phyloP scores from a whole-genome alignment of 2,888 invertebrate species.

The Tromatobia lineatoria region DNA sequence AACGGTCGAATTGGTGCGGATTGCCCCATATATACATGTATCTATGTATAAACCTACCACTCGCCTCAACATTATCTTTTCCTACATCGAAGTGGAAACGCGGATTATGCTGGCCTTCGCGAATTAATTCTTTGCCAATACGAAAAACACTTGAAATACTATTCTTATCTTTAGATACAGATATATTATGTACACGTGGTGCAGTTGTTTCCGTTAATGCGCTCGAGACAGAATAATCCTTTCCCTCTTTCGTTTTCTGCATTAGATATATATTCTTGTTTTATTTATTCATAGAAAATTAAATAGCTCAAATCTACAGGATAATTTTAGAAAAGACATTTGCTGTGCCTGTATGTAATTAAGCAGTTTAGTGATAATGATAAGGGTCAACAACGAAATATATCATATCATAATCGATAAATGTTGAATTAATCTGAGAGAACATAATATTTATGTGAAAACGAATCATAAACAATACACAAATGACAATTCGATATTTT shows the following conservation, averaged over 20 bases:
- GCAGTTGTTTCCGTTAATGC: slow-evolving; percentile 49
- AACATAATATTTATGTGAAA: no score
- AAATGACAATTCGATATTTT: no score
- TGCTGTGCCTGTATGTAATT: no score
- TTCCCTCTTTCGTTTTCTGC: slow-evolving; percentile 30
- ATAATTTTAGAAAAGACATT: no score
- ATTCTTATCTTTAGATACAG: slow-evolving; percentile 17
- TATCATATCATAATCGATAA: no score
- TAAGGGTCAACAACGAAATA: no score
- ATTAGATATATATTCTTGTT: neutral
- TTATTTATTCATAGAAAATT: slow-evolving; percentile 1
- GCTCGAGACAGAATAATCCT: slow-evolving; percentile 37
- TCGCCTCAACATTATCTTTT: slow-evolving; percentile 59
- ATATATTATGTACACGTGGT: slow-evolving; percentile 22
- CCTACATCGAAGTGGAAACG: slow-evolving; percentile 61
- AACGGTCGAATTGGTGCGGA: no score
- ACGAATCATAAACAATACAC: no score
- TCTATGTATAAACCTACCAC: slow-evolving; percentile 47
- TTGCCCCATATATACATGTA: no score
- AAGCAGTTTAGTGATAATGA: no score
- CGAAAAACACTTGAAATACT: slow-evolving; percentile 21
- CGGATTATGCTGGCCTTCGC: slow-evolving; percentile 61
- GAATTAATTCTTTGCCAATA: slow-evolving; percentile 55
- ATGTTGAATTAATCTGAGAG: no score
- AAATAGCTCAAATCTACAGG: no score